Evolutionary conservation across 1,140 invertebrate genomes (phyloP).

Genomic region (Sminthurides bifidus): DNA sequence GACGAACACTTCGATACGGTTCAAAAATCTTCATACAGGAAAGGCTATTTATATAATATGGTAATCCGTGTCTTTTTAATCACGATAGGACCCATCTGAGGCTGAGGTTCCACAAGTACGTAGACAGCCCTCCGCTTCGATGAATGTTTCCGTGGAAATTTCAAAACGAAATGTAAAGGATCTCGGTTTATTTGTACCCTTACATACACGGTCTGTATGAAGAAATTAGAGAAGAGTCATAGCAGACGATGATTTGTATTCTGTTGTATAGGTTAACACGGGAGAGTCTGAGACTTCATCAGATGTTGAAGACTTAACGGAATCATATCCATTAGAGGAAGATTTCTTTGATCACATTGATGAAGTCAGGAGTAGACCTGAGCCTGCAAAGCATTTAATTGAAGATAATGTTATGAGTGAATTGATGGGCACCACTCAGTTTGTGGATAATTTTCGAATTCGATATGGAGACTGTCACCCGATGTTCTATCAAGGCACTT

Average conservation of each 20-base stretch:
- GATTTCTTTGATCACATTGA: slow-evolving; percentile 23
- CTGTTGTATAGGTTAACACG: slow-evolving; percentile 6
- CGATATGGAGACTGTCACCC: slow-evolving; percentile 72
- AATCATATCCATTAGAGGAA: slow-evolving; percentile 25
- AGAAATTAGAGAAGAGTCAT: too few relatives aligned
- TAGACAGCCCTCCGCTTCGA: slow-evolving; percentile 15
- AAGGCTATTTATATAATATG: too few relatives aligned
- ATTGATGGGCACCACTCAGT: slow-evolving; percentile 69
- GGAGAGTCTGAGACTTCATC: slow-evolving; percentile 21
- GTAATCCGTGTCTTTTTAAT: too few relatives aligned
- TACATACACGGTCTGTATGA: too few relatives aligned
- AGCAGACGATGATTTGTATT: too few relatives aligned
- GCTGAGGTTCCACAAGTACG: slow-evolving; percentile 10
- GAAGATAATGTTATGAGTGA: slow-evolving; percentile 75
- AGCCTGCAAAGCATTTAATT: slow-evolving; percentile 38
- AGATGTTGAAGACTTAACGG: slow-evolving; percentile 31
- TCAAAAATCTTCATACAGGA: too few relatives aligned
- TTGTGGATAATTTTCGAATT: slow-evolving; percentile 67
- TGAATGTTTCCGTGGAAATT: too few relatives aligned
- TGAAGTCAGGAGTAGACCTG: slow-evolving; percentile 5
- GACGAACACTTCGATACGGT: too few relatives aligned
- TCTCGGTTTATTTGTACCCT: too few relatives aligned
- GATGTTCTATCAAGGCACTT: slow-evolving; percentile 75
- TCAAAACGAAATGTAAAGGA: too few relatives aligned
- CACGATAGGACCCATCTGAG: slow-evolving; percentile 16